Evolutionary conservation across 2,113 vertebrate genomes (phyloP).

Genomic region (Psophia crepitans): DNA sequence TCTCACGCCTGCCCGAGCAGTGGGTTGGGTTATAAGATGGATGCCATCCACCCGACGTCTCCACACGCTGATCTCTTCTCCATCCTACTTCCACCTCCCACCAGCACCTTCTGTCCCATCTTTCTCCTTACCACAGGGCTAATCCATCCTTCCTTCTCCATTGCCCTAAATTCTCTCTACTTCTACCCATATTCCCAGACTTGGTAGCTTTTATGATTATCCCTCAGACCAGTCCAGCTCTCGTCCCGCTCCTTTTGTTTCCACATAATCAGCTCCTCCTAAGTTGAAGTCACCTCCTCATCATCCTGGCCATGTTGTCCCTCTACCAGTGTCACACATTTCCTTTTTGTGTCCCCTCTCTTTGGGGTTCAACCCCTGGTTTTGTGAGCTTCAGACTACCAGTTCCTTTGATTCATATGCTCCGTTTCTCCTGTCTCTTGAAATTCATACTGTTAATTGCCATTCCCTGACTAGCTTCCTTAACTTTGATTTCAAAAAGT

Average conservation of each 20-base stretch:
- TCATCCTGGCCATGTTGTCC: neutral
- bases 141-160: neutral
- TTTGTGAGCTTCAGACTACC: neutral
- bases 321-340: neutral
- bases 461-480: neutral
- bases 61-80: neutral
- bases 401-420: neutral
- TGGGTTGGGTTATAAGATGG: accelerated
- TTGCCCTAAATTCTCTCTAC: neutral
- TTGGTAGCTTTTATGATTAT: neutral
- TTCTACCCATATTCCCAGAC: neutral
- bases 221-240: neutral
- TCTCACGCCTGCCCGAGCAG: neutral
- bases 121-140: neutral
- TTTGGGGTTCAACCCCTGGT: neutral
- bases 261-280: neutral
- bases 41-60: neutral
- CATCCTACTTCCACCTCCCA: neutral
- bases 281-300: accelerated
- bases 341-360: neutral
- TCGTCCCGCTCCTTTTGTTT: neutral
- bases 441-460: neutral
- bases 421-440: neutral
- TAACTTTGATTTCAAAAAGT: neutral
- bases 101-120: neutral